phyloP scores from a whole-genome alignment of 2,797 vertebrate species.

The Benthosema pterotum region DNA sequence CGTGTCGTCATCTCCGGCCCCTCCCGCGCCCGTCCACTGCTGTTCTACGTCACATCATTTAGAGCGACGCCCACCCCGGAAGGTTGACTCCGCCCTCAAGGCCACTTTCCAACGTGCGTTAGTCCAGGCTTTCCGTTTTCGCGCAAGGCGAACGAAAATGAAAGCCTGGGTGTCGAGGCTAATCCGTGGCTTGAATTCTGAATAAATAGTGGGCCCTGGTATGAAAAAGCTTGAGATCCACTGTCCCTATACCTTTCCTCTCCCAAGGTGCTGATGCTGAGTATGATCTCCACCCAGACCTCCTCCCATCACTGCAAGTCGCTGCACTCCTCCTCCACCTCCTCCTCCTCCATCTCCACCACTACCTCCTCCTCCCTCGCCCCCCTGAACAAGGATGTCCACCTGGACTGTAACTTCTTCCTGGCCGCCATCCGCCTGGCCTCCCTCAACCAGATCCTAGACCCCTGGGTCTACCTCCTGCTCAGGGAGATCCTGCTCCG shows the following conservation, averaged over 20 bases:
- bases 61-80: too few relatives aligned
- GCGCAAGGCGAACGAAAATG: too few relatives aligned
- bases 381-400: conserved; percentile 52
- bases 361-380: neutral
- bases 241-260: conserved; percentile 32
- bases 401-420: conserved; percentile 87
- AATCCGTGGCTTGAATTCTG: too few relatives aligned
- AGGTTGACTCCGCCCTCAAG: too few relatives aligned
- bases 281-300: conserved; percentile 84
- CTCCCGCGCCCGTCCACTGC: too few relatives aligned
- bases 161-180: too few relatives aligned
- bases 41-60: too few relatives aligned
- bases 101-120: too few relatives aligned
- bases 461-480: conserved; percentile 97
- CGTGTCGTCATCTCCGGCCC: too few relatives aligned
- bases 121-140: too few relatives aligned
- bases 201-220: too few relatives aligned
- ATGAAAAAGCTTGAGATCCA: too few relatives aligned
- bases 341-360: neutral
- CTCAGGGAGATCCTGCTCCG: conserved; percentile 91
- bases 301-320: conserved; percentile 85
- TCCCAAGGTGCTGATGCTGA: conserved; percentile 89
- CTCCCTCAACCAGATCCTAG: conserved; percentile 97
- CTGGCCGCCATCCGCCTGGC: conserved; percentile 92
- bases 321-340: neutral